Evolutionary conservation across 2,797 vertebrate species (phyloP).

Genomic region (Chelon auratus): DNA sequence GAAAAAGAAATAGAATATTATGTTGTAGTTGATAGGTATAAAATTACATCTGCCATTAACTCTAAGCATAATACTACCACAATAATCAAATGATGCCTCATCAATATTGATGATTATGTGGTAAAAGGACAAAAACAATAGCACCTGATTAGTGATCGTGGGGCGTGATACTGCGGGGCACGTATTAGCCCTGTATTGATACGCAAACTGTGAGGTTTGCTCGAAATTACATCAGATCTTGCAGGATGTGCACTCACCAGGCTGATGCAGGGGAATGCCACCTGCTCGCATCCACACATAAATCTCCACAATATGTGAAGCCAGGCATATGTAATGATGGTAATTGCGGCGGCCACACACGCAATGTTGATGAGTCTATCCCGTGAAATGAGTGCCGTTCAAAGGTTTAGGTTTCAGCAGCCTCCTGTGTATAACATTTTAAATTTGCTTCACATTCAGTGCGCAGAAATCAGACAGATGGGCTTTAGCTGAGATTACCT

Average conservation of each 20-base stretch:
- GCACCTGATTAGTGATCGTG: slow-evolving; percentile 49
- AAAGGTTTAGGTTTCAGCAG: slow-evolving; percentile 22
- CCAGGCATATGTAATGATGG: slow-evolving; percentile 24
- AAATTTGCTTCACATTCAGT: slow-evolving; percentile 41
- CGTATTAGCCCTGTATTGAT: slow-evolving; percentile 18
- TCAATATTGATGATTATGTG: slow-evolving; percentile 68
- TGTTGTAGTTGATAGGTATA: slow-evolving; percentile 72
- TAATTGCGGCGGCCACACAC: slow-evolving; percentile 32
- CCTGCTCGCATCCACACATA: slow-evolving; percentile 16
- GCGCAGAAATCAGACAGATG: slow-evolving; percentile 28
- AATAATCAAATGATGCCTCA: slow-evolving; percentile 72
- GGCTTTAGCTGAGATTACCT: slow-evolving; percentile 50
- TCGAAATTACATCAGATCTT: slow-evolving; percentile 30
- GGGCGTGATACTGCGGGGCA: slow-evolving; percentile 16
- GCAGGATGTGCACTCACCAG: slow-evolving; percentile 12
- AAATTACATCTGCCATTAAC: slow-evolving; percentile 78
- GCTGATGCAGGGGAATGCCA: slow-evolving; percentile 8
- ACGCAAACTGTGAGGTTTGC: slow-evolving; percentile 34
- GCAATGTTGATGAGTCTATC: slow-evolving; percentile 11
- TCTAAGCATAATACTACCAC: slow-evolving; percentile 62
- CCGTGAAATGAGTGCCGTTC: slow-evolving; percentile 23
- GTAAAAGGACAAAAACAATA: slow-evolving; percentile 49
- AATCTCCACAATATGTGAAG: slow-evolving; percentile 16
- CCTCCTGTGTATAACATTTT: slow-evolving; percentile 29
- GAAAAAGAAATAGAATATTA: slow-evolving; percentile 74